Percentiles rank a stretch among this genome's conserved stretches.
Evolutionary conservation across 2,113 vertebrate genomes (phyloP).

Genomic region (Chauna torquata): DNA sequence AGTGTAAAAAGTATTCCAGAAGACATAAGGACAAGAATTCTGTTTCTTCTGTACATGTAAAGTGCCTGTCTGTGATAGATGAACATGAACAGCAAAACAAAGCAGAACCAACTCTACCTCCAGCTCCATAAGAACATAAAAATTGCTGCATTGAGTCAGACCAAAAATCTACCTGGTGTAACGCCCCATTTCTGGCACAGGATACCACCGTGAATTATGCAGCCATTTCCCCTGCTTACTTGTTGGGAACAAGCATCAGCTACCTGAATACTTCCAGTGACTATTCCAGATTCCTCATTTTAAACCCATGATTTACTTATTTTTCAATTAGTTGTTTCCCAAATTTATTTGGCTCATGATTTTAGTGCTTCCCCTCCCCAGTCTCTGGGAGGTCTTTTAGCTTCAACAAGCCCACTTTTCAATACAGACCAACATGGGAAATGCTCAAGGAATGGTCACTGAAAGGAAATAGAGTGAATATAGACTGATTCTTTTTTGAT

Average conservation of each 20-base stretch:
- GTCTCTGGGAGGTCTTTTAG: not conserved
- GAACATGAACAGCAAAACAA: not conserved
- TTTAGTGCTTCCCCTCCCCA: not conserved
- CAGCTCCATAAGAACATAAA: not conserved
- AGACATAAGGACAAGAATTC: not conserved
- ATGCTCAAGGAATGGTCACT: not conserved
- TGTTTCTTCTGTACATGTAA: not conserved
- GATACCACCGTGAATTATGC: fast-evolving
- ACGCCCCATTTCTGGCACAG: not conserved
- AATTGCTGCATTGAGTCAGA: not conserved
- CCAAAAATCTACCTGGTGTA: not conserved
- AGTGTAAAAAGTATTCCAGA: not conserved
- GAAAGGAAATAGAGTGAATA: not conserved
- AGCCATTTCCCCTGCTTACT: not conserved
- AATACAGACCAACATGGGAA: not conserved
- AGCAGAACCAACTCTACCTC: not conserved
- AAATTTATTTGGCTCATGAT: not conserved
- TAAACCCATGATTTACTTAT: not conserved
- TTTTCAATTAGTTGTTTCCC: not conserved
- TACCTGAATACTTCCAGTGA: not conserved
- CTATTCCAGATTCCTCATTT: not conserved
- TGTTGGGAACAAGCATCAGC: not conserved
- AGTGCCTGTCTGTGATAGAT: not conserved
- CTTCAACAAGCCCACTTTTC: not conserved
- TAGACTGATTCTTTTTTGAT: not conserved